These are phyloP conservation scores for Microtus pennsylvanicus DNA, from an alignment of 2,113 vertebrate genomes.

Conservation along the genomic window DNA sequence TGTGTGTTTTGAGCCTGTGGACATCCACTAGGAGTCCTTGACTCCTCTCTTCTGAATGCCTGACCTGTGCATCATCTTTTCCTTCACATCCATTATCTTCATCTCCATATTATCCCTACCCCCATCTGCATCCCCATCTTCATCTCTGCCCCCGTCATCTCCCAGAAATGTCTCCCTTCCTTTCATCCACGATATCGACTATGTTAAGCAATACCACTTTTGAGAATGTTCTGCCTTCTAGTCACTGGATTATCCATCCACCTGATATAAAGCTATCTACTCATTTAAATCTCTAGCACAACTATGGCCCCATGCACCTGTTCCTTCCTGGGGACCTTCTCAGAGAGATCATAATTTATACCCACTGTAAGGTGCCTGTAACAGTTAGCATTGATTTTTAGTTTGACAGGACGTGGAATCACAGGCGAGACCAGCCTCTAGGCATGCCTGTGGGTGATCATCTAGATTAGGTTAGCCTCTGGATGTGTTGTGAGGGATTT, in stretches of 20 bases:
- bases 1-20: neutral
- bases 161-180: conserved; percentile 9
- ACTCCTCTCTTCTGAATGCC: neutral
- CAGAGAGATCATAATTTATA: neutral
- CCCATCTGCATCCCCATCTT: neutral
- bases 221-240: neutral
- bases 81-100: neutral
- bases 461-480: neutral
- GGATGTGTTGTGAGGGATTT: neutral
- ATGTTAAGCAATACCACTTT: neutral
- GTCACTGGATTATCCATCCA: neutral
- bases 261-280: neutral
- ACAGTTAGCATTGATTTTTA: neutral
- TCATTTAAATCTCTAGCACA: conserved; percentile 11
- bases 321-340: neutral
- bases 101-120: neutral
- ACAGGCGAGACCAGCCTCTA: neutral
- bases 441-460: neutral
- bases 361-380: neutral
- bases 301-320: neutral
- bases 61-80: neutral
- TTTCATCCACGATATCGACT: neutral
- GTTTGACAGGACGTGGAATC: neutral
- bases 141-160: neutral
- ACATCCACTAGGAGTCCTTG: neutral